Base-by-base conservation (phyloP, 2,888 invertebrate genomes). In the Zele albiditarsus region DNA sequence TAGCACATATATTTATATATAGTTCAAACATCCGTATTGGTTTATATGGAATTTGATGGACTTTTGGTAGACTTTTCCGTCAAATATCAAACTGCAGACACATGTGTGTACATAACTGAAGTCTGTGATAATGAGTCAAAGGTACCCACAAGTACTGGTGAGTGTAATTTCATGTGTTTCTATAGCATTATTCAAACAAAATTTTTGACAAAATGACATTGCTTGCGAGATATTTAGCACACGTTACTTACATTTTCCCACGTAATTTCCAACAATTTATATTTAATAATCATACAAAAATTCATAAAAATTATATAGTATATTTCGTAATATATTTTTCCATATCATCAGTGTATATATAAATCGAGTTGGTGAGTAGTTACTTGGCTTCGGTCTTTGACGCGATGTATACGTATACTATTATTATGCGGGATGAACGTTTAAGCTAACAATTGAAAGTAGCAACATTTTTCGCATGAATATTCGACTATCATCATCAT, bases 121-220 rank as follows among this genome's bases (percentile, higher is more conserved):
- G n/a, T n/a, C 16, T n/a, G 49, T 20, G 23, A 58, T 58, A 58
- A 58, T 5, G 6, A 3, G 58, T 58, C 58, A 58, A 25, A 20
- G 10, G 58, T 58, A 58, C 4, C 8, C 68, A 67, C 71, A 58
- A 49, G 67, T 42, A 14, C 33, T 57, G 27, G 71, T 68, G 33
- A 75, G 25, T 60, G 66, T 63, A 69, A 67, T 42, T 3, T 58
- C 33, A 58, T 77, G 75, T 33, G 53, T 73, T 67, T 73, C 70
- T 16, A 75, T 74, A 10, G 76, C 31, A 33, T 33, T 33, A 70
- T 46, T 73, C 69, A 72, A 77, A 16, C 76, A 74, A 3, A 78
- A 25, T 67, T 75, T 75, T 5, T 71, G 75, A 46, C 78, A 75
- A 31, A 78, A 73, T 20, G 71, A 74, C 78, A 77, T 79, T 42